These are phyloP conservation scores for Athalia rosae DNA, from an alignment of 2,888 invertebrate species.

Conservation along the genomic window DNA sequence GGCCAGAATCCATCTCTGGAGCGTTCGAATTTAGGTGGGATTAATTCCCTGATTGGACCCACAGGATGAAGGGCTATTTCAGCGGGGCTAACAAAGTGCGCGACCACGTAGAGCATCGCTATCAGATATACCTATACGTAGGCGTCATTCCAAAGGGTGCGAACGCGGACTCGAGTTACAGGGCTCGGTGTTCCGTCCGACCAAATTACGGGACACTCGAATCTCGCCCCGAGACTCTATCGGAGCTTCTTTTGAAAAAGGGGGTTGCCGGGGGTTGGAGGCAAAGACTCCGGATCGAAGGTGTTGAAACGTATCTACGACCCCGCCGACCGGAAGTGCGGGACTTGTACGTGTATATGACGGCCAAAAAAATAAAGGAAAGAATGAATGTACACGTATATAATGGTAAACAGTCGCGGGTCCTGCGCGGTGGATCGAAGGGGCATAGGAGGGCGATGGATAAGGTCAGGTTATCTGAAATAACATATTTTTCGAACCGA, in stretches of 20 bases:
- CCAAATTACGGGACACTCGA: too few relatives aligned
- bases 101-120: neutral
- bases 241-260: too few relatives aligned
- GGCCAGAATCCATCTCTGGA: slow-evolving; percentile 28
- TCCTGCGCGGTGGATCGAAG: neutral
- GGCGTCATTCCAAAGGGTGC: neutral
- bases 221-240: too few relatives aligned
- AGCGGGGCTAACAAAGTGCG: slow-evolving; percentile 33
- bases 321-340: too few relatives aligned
- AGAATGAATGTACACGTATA: neutral
- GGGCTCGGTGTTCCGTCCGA: neutral
- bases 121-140: neutral
- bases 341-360: neutral
- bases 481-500: neutral
- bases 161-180: neutral
- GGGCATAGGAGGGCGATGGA: neutral
- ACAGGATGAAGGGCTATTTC: neutral
- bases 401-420: neutral
- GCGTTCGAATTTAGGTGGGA: slow-evolving; percentile 41
- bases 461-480: slow-evolving; percentile 23
- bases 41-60: slow-evolving; percentile 46
- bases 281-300: too few relatives aligned
- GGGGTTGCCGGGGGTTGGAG: too few relatives aligned
- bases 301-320: too few relatives aligned
- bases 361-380: neutral